These are phyloP conservation scores for Aleiodes alternator DNA, from an alignment of 2,888 invertebrate genomes.

Conservation along the genomic window DNA sequence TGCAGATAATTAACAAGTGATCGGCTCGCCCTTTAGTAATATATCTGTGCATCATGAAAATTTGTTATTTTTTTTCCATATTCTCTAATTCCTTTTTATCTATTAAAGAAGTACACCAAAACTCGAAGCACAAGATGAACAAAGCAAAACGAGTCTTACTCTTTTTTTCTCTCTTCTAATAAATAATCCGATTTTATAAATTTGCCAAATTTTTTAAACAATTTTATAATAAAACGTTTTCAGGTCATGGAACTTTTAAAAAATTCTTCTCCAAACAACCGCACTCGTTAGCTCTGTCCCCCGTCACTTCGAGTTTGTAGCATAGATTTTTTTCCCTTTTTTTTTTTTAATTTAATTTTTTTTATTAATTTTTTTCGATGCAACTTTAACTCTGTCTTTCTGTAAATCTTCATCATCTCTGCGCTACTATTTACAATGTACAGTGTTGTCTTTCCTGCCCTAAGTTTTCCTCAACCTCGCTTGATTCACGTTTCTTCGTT, in stretches of 20 bases:
- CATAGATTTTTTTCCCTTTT: conserved; percentile 54
- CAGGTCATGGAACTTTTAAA: conserved; percentile 21
- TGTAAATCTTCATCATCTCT: conserved; percentile 66
- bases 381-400: conserved; percentile 68
- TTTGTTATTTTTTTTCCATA: conserved; percentile 47
- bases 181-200: conserved; percentile 13
- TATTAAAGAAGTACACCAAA: conserved; percentile 56
- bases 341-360: conserved; percentile 33
- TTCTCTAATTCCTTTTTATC: conserved; percentile 43
- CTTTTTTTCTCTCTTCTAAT: conserved; percentile 9
- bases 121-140: conserved; percentile 54
- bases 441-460: conserved; percentile 69
- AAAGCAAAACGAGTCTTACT: conserved; percentile 24
- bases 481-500: conserved; percentile 48
- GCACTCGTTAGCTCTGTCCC: conserved; percentile 32
- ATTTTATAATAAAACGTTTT: conserved; percentile 36
- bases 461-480: conserved; percentile 64
- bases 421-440: conserved; percentile 75
- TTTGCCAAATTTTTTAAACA: neutral
- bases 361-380: conserved; percentile 61
- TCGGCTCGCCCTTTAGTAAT: conserved; percentile 56
- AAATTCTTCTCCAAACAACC: conserved; percentile 25
- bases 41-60: conserved; percentile 57
- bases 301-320: conserved; percentile 47
- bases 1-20: conserved; percentile 48